Conservation (phyloP, 2,113 vertebrate species). For the Gasterosteus nipponicus region DNA sequence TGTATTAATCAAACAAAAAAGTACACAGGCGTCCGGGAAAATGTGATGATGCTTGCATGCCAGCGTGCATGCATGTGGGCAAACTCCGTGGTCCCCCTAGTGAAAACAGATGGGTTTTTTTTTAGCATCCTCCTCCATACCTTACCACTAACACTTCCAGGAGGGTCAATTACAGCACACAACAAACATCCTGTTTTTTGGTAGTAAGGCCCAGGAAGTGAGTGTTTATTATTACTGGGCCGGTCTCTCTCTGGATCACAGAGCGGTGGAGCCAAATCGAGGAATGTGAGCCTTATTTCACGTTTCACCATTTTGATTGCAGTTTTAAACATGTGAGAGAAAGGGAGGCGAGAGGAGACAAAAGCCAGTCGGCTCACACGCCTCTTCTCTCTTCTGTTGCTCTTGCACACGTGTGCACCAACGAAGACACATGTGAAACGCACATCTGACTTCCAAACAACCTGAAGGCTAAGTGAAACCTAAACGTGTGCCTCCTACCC, state of each 20-base stretch:
- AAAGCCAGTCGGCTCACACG: conserved; percentile 21
- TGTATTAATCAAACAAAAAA: conserved; percentile 30
- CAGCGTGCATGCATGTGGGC: conserved; percentile 44
- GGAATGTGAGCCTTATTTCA: conserved; percentile 79
- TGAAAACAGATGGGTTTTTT: conserved; percentile 78
- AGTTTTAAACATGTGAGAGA: conserved; percentile 73
- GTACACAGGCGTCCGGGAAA: neutral
- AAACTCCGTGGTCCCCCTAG: conserved; percentile 57
- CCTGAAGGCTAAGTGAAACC: conserved; percentile 41
- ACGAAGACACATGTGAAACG: conserved; percentile 20
- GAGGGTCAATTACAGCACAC: conserved; percentile 81
- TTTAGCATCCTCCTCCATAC: conserved; percentile 68
- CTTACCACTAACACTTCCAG: conserved; percentile 79
- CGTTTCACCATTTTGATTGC: conserved; percentile 80
- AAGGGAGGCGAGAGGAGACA: conserved; percentile 38
- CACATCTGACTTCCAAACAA: conserved; percentile 54
- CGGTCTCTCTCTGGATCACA: conserved; percentile 64
- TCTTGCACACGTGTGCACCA: conserved; percentile 1
- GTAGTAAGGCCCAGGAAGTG: conserved; percentile 73
- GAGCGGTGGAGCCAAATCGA: conserved; percentile 60
- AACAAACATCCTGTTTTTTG: conserved; percentile 84
- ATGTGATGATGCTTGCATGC: conserved; percentile 31
- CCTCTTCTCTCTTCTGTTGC: conserved; percentile 14
- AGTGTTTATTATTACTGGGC: conserved; percentile 83
- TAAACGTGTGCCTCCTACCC: conserved; percentile 31